Evolutionary conservation across 2,797 vertebrate species (phyloP).

Genomic region (Chrosomus eos): DNA sequence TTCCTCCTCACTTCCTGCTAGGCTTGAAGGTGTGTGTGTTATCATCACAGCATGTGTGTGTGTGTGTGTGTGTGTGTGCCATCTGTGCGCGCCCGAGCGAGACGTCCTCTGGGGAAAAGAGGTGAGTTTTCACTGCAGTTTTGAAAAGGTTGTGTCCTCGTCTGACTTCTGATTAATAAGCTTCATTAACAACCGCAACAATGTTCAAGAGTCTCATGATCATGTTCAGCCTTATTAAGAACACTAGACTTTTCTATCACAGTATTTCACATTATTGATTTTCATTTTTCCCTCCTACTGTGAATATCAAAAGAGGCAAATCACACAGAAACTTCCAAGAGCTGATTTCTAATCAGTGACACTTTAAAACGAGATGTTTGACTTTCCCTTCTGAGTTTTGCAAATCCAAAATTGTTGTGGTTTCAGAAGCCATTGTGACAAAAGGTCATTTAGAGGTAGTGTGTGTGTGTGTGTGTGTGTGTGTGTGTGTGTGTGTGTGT

Average conservation of each 20-base stretch:
- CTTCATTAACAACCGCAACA: background rate
- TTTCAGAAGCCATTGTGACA: background rate
- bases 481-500: background rate
- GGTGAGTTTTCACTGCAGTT: conserved; percentile 51
- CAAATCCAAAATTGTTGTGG: background rate
- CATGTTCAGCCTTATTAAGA: too few species aligned
- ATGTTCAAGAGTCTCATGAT: background rate
- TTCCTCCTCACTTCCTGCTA: conserved; percentile 65
- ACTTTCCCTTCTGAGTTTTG: background rate
- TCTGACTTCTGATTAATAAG: conserved; percentile 16
- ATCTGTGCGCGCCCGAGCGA: conserved; percentile 34
- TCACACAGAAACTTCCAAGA: background rate
- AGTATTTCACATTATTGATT: background rate
- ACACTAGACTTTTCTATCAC: background rate
- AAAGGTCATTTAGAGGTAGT: background rate
- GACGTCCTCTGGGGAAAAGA: conserved; percentile 43
- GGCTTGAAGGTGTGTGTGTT: conserved; percentile 51
- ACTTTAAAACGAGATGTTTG: background rate
- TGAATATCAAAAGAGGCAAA: background rate
- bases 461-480: background rate
- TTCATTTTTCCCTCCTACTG: background rate
- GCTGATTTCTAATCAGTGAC: background rate
- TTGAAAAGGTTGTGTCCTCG: conserved; percentile 56
- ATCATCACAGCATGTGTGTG: conserved; percentile 34
- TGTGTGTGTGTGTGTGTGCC: conserved; percentile 49